Percentiles rank a stretch among this genome's conserved stretches.
Evolutionary conservation across 2,113 vertebrate genomes (phyloP).

Genomic region (Onychorhynchus coronatus): DNA sequence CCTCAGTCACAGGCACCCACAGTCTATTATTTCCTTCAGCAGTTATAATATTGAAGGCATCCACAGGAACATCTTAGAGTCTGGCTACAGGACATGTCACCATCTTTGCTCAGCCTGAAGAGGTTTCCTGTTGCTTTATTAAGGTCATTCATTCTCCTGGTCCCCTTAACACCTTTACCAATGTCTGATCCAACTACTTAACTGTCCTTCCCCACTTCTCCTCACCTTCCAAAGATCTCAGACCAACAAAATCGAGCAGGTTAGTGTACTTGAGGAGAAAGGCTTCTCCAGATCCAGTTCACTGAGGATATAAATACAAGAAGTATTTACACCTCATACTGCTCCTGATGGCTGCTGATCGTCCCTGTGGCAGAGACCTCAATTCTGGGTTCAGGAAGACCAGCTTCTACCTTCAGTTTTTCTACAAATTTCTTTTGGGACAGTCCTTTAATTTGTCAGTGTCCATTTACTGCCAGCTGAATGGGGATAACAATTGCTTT

Average conservation of each 20-base stretch:
- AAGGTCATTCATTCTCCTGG: not conserved
- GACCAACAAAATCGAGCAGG: not conserved
- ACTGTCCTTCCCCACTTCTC: not conserved
- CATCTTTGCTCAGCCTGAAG: not conserved
- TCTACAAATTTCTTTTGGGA: not conserved
- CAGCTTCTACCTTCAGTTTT: not conserved
- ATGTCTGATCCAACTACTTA: not conserved
- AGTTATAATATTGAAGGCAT: not conserved
- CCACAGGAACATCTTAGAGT: not conserved
- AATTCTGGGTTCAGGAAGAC: not conserved
- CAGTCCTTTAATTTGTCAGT: not conserved
- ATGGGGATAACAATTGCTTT: not conserved
- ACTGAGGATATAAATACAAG: not conserved
- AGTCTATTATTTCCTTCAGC: not conserved
- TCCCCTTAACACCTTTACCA: not conserved
- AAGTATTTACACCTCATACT: not conserved
- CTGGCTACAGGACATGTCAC: fast-evolving
- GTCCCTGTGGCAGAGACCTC: not conserved
- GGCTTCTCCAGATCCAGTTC: not conserved
- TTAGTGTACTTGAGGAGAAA: not conserved
- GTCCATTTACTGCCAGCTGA: not conserved
- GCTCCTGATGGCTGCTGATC: not conserved
- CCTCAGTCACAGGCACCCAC: not conserved
- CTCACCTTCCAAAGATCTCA: not conserved
- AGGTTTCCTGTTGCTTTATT: not conserved